These are phyloP conservation scores for Brachionus manjavacas DNA, from an alignment of 1,140 invertebrate genomes.

Conservation along the genomic window DNA sequence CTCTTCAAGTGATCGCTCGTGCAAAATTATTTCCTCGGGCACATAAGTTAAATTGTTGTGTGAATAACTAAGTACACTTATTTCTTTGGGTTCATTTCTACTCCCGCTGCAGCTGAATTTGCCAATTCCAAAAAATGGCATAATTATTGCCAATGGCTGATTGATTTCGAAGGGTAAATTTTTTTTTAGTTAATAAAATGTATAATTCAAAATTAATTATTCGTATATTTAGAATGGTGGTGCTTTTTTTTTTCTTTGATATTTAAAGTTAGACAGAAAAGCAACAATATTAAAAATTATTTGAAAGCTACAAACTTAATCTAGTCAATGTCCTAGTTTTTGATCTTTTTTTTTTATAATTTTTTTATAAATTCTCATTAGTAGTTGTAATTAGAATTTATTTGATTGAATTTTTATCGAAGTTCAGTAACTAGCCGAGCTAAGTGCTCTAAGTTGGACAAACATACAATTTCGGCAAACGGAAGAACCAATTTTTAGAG, in stretches of 20 bases:
- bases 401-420: background rate
- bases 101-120: constrained; percentile 39
- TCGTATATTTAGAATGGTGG: constrained; percentile 11
- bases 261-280: constrained; percentile 30
- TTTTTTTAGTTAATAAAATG: background rate
- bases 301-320: constrained; percentile 8
- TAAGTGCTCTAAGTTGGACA: background rate
- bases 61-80: constrained; percentile 24
- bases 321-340: constrained; percentile 39
- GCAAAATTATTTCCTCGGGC: constrained; percentile 40
- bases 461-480: background rate
- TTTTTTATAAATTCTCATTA: background rate
- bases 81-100: constrained; percentile 39
- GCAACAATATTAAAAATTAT: background rate
- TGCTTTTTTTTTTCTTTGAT: constrained; percentile 32
- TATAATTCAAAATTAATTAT: constrained; percentile 24
- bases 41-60: constrained; percentile 42
- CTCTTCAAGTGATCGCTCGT: constrained; percentile 39
- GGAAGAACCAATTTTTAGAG: background rate
- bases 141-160: background rate
- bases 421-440: background rate
- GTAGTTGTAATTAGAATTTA: constrained; percentile 14
- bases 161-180: background rate
- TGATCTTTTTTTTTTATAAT: background rate
- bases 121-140: constrained; percentile 40